Evolutionary conservation across 2,113 vertebrate genomes (phyloP), one percentile per base, ranked within the genome.

Genomic region (Calidris pygmaea): DNA sequence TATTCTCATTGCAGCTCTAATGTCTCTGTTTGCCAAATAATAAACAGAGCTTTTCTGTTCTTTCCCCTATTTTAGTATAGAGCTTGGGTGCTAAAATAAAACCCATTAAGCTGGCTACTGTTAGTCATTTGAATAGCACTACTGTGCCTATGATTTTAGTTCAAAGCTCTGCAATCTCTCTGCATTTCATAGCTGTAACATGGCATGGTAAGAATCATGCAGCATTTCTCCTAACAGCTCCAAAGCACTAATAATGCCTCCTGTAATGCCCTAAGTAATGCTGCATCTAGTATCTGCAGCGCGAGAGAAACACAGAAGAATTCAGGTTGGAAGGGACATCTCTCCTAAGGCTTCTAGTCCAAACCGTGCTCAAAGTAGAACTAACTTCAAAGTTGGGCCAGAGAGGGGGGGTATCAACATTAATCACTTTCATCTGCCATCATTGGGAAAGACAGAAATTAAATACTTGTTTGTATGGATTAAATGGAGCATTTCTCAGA

Each of bases 401-500:
- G 47, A 45, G 62, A 18, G n/a, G 32, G 3, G 1, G 16, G 16
- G 3, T 78, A 37, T 50, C 19, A 50, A 78, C 63, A 92, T 78
- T 17, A 81, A 81, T 7, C 20, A 30, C 37, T 70, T 86, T 55
- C 22, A 50, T 71, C 26, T 7, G 3, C 32, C 19, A 32, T 27
- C 18, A 18, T 2, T 60, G 74, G 27, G 7, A 14, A 50, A 76
- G 48, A 90, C 2, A 77, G 29, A 76, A 85, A 79, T 43, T 29
- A 66, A 66, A 52, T 74, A 21, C 8, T 56, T 82, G 52, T 95
- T 92, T 81, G 18, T 37, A 23, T 60, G 52, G 56, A 87, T 88
- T 95, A 95, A 94, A 91, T 63, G n/a, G 24, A 96, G 75, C 43
- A 48, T 89, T 96, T 94, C 26, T 68, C 85, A 66, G 41, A 90